Evolutionary conservation across 2,797 vertebrate species (phyloP).

Genomic region (Tragopan temminckii): DNA sequence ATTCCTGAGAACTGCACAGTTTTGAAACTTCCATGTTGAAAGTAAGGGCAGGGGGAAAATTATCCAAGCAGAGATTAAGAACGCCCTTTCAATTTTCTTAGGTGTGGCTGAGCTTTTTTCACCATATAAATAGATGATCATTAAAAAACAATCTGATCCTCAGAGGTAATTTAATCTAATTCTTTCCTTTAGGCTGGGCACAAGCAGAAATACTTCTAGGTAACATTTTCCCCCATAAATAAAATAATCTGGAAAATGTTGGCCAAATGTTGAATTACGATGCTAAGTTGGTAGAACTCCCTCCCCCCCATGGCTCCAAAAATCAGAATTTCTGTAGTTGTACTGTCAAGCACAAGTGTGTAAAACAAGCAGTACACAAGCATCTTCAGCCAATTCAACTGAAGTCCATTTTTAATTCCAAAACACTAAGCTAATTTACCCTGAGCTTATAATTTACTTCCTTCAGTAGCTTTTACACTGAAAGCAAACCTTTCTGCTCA

Average conservation of each 20-base stretch:
- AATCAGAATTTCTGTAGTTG: not conserved
- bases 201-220: not conserved
- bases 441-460: not conserved
- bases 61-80: not conserved
- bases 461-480: constrained; percentile 8
- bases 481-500: constrained; percentile 26
- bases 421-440: not conserved
- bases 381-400: not conserved
- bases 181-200: not conserved
- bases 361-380: not conserved
- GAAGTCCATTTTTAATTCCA: not conserved
- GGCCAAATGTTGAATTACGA: not conserved
- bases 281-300: not conserved
- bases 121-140: not conserved
- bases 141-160: not conserved
- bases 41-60: not conserved
- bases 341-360: not conserved
- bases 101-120: not conserved
- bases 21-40: constrained; percentile 5
- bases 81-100: not conserved
- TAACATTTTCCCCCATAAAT: not conserved
- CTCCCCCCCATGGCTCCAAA: not conserved
- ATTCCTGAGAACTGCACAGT: not conserved
- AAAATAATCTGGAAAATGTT: not conserved
- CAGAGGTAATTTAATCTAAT: not conserved